phyloP scores from a whole-genome alignment of 2,797 vertebrate genomes.

The Florisuga fusca region DNA sequence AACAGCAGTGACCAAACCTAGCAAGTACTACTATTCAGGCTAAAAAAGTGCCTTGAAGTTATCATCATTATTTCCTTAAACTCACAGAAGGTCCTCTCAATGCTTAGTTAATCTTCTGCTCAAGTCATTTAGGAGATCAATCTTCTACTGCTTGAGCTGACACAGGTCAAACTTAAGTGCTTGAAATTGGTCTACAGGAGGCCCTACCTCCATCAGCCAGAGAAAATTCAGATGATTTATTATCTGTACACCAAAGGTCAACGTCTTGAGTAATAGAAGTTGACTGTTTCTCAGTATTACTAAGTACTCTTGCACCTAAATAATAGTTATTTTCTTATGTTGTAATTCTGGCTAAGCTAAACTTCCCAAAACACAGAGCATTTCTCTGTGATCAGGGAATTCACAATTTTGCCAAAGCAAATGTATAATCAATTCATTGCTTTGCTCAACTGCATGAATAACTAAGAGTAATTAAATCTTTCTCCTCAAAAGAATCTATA shows the following conservation, averaged over 20 bases:
- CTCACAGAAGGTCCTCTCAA: neutral
- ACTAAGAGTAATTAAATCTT: conserved; percentile 3
- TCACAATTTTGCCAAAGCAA: neutral
- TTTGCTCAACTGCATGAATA: conserved; percentile 3
- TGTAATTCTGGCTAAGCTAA: neutral
- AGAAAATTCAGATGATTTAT: neutral
- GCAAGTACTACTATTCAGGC: neutral
- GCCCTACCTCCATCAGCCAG: neutral
- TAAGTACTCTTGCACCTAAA: neutral
- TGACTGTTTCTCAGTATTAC: neutral
- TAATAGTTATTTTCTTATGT: neutral
- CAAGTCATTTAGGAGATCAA: neutral
- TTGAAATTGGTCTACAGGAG: neutral
- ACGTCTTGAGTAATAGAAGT: neutral
- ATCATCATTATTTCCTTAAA: neutral
- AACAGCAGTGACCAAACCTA: fast-evolving
- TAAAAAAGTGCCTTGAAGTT: neutral
- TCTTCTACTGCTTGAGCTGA: neutral
- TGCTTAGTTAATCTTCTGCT: neutral
- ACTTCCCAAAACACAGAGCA: neutral
- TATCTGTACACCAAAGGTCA: neutral
- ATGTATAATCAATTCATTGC: neutral
- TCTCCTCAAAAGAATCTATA: neutral
- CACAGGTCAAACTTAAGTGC: neutral
- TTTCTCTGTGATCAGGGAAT: neutral